Evolutionary conservation across 2,888 invertebrate species (phyloP).

Genomic region (Zaprionus obscuricornis): DNA sequence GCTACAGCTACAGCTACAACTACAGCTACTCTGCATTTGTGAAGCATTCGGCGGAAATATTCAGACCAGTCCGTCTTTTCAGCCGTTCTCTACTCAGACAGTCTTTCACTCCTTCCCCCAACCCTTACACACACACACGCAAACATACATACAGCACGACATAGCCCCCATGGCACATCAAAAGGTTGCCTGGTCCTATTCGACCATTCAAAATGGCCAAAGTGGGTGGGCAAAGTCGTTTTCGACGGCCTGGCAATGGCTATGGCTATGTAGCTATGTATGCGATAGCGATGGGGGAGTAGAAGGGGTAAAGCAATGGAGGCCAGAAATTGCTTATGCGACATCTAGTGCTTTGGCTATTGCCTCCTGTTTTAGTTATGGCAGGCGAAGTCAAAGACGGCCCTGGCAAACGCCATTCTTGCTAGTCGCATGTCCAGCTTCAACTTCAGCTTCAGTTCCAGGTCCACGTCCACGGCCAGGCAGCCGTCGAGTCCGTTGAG

Average conservation of each 20-base stretch:
- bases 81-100: constrained; percentile 41
- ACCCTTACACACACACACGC: constrained; percentile 11
- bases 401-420: constrained; percentile 9
- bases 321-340: constrained; percentile 78
- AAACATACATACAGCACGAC: constrained; percentile 26
- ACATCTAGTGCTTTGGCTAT: constrained; percentile 69
- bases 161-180: constrained; percentile 55
- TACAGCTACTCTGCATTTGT: constrained; percentile 70
- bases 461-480: constrained; percentile 8
- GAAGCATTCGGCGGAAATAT: constrained; percentile 78
- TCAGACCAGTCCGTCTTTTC: constrained; percentile 71
- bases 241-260: constrained; percentile 23
- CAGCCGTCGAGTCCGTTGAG: constrained; percentile 34
- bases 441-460: no score
- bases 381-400: constrained; percentile 63
- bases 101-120: constrained; percentile 7
- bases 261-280: constrained; percentile 15
- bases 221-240: constrained; percentile 57
- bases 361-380: constrained; percentile 71
- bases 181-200: constrained; percentile 57
- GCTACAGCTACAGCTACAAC: no score
- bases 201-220: constrained; percentile 51
- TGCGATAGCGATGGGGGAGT: constrained; percentile 8
- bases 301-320: constrained; percentile 17
- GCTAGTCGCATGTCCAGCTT: no score